These are phyloP conservation scores for Adrianichthys oophorus DNA, from an alignment of 2,797 vertebrate genomes.

Conservation along the genomic window DNA sequence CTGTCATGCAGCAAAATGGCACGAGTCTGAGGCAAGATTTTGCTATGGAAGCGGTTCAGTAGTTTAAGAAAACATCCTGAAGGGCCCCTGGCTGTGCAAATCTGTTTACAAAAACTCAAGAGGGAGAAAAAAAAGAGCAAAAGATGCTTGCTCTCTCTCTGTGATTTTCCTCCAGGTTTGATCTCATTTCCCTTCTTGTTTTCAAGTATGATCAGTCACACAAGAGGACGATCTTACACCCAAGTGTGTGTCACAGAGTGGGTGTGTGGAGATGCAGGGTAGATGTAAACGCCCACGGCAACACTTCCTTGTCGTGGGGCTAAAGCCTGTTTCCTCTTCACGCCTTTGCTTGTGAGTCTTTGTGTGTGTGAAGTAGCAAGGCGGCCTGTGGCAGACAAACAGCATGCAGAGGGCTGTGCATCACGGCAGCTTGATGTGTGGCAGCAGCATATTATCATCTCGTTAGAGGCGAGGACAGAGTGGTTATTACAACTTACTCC, in stretches of 20 bases:
- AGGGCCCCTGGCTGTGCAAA: constrained; percentile 57
- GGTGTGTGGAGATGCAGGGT: constrained; percentile 51
- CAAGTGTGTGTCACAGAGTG: constrained; percentile 49
- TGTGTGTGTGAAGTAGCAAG: constrained; percentile 3
- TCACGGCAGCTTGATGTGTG: constrained; percentile 52
- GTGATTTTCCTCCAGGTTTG: constrained; percentile 50
- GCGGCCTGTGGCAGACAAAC: constrained; percentile 26
- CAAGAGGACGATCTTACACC: constrained; percentile 47
- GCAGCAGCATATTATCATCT: constrained; percentile 70
- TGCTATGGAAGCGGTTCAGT: constrained; percentile 44
- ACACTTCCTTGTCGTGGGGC: constrained; percentile 35
- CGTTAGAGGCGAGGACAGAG: constrained; percentile 65
- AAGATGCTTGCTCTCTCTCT: constrained; percentile 45
- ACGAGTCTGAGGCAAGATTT: constrained; percentile 45
- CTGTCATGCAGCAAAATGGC: constrained; percentile 48
- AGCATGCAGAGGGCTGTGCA: constrained; percentile 45
- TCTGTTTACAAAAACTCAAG: constrained; percentile 30
- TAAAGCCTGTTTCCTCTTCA: constrained; percentile 53
- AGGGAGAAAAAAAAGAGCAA: constrained; percentile 2
- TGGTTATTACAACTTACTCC: constrained; percentile 61
- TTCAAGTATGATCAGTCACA: constrained; percentile 67
- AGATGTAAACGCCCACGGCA: constrained; percentile 47
- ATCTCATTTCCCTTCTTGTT: constrained; percentile 45
- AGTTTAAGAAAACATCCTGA: constrained; percentile 65
- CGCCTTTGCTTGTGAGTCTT: constrained; percentile 27